Base-by-base conservation (phyloP, 1,140 invertebrate species). In the Drosophila kohkoa region DNA sequence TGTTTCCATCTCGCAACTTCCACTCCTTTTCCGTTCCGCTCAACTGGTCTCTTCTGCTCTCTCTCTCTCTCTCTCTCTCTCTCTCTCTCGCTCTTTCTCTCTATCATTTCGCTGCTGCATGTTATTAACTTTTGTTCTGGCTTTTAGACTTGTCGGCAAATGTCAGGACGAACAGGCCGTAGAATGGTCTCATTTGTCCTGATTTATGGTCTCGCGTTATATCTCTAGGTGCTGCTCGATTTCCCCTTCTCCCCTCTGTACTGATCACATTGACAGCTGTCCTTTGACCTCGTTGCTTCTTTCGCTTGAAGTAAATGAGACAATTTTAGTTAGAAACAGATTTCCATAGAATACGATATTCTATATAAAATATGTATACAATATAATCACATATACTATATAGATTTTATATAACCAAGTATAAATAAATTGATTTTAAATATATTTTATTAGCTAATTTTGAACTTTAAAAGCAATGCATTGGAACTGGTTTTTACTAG, bases 71-170 rank as follows among this genome's bases (percentile, higher is more conserved):
- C 16, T 20, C 16, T 20, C 16, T 2, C 20, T 20, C n/a, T n/a
- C 25, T 45, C 41, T 4, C 20, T 25, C 3, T 20, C 20, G 3
- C 20, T 20, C 20, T 25, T 25, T 25, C 20, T 25, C 20, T 25
- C 20, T 25, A 25, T 25, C 20, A 25, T 25, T 25, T 25, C 20
- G 20, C 51, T 45, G 28, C 32, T 70, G 81, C 79, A 77, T 87
- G 77, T 80, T 77, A 87, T 87, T 87, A 87, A 88, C 82, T 88
- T 88, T 80, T 74, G 68, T 80, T 48, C 38, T 67, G 82, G 79
- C 83, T 82, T 83, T 58, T 74, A 70, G 83, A 87, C 79, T 88
- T 87, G 72, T 82, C 81, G 70, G 15, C 67, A 35, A 57, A 57
- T 48, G 46, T 48, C 46, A 48, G 15, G 11, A 15, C 38, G 38